These are phyloP conservation scores for Pantherophis alleghaniensis DNA, from an alignment of 2,797 vertebrate genomes.

Conservation along the genomic window DNA sequence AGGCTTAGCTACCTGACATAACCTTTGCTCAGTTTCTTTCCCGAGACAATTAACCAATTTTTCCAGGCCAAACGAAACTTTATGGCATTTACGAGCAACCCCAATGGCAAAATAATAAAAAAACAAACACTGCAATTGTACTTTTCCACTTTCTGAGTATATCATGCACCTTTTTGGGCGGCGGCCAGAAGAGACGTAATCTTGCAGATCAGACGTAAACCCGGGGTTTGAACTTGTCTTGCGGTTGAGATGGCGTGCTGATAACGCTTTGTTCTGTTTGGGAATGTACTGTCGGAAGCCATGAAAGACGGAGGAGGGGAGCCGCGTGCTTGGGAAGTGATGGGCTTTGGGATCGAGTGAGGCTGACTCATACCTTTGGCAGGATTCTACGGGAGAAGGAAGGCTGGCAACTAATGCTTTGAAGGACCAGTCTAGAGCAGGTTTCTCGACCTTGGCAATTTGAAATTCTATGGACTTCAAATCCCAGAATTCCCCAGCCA, in stretches of 20 bases:
- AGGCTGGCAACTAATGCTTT: neutral
- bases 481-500: neutral
- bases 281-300: neutral
- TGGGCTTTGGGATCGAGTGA: neutral
- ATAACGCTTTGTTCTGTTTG: neutral
- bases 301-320: neutral
- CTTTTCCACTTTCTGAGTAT: neutral
- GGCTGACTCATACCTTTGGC: neutral
- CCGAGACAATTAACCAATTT: too few relatives aligned
- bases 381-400: neutral
- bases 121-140: neutral
- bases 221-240: neutral
- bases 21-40: neutral
- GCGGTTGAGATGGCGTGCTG: neutral
- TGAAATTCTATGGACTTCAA: neutral
- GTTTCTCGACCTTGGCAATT: neutral
- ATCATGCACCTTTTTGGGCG: neutral
- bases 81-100: too few relatives aligned
- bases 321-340: neutral
- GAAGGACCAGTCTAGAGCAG: neutral
- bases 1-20: neutral
- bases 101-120: neutral
- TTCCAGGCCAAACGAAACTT: neutral
- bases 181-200: neutral
- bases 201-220: neutral